Base-by-base conservation (phyloP, 2,113 vertebrate genomes). In the Rhinolophus sinicus region DNA sequence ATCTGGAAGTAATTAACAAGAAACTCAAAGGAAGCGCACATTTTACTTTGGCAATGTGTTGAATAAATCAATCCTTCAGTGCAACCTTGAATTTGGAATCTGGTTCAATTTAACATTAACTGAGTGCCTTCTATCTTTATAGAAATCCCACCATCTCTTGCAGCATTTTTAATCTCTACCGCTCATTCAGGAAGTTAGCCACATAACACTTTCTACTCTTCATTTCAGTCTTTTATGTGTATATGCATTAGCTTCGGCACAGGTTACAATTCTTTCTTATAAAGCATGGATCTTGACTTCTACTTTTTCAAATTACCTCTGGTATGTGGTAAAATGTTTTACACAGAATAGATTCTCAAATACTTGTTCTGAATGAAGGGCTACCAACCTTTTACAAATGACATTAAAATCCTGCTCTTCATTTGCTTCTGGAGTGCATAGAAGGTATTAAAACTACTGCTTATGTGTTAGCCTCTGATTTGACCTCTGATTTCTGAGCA, bases 1-100 rank as follows among this genome's bases (percentile, higher is more conserved):
- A 81, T 85, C 84, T 97, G 94, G 93, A 97, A 95, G 73, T 88
- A 89, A 95, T 96, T 96, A 97, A 90, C 84, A 84, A 90, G 88
- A 96, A 97, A 93, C 35, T 94, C 85, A 87, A 90, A 97, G 76
- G 93, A 96, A 77, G 52, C 33, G 38, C 70, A 58, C 78, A 50
- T 90, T 85, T 81, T n/a, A 91, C 47, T 93, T 38, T 54, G 75
- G 94, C 78, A 85, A 50, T 64, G 75, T 89, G 44, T 72, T 67
- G 83, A 89, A 70, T 70, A 78, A 88, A 73, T 30, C 40, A 28
- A 50, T 62, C 21, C 88, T 67, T 73, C 54, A 56, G 8, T 33
- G n/a, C 58, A 96, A 56, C 35, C 65, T 11, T 77, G 93, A 92
- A 75, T 44, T 60, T 65, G 35, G 69, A 93, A 75, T 80, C 56